A percentile compares a stretch with the other conserved stretches of the same genome.
phyloP scores from a whole-genome alignment of 2,888 invertebrate species.

The Nezara viridula region DNA sequence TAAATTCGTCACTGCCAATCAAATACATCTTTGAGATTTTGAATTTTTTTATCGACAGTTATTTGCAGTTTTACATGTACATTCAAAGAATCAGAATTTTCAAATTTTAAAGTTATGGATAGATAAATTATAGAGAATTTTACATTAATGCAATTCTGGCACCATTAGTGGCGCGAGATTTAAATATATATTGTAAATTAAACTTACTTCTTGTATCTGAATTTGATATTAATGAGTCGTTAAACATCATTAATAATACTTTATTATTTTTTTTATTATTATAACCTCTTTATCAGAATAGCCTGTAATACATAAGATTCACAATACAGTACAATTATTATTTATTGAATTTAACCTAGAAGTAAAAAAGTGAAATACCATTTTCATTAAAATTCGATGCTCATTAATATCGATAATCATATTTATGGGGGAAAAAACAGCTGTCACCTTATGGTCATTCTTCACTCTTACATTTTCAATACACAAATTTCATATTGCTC shows the following conservation, averaged over 20 bases:
- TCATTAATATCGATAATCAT: neutral
- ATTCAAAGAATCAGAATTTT: neutral
- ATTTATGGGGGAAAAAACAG: neutral
- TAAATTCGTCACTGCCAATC: conserved; percentile 19
- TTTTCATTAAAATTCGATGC: neutral
- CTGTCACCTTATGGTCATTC: neutral
- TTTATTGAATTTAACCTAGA: neutral
- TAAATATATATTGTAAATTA: neutral
- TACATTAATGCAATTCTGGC: neutral
- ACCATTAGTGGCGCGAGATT: conserved; percentile 1
- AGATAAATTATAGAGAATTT: neutral
- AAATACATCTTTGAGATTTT: neutral
- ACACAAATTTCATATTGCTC: neutral
- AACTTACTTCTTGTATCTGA: conserved; percentile 41
- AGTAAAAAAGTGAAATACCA: neutral
- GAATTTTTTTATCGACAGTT: neutral
- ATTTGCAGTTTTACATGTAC: neutral
- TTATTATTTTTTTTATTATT: neutral
- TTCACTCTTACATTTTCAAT: neutral
- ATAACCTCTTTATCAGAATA: neutral
- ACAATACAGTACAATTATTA: neutral
- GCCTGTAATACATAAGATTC: neutral
- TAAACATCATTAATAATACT: neutral
- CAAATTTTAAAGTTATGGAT: neutral
- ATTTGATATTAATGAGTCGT: neutral